Conservation (phyloP, 2,113 vertebrate species). For the Lasiurus cinereus region DNA sequence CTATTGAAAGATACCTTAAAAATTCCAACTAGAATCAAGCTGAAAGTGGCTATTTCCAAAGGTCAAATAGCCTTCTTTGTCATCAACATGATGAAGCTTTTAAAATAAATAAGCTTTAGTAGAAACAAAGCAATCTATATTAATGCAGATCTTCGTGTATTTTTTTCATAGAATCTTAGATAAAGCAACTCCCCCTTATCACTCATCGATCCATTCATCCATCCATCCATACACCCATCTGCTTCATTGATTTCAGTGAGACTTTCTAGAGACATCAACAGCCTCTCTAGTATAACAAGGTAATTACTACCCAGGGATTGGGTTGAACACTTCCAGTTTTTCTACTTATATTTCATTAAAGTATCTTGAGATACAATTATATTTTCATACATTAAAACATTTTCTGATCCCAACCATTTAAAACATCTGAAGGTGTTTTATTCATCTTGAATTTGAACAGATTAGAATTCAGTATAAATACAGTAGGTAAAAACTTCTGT, state of each 20-base stretch:
- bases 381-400: background rate
- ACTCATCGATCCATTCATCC: background rate
- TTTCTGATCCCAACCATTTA: background rate
- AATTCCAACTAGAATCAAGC: background rate
- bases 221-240: background rate
- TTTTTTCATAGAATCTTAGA: constrained; percentile 3
- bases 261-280: constrained; percentile 33
- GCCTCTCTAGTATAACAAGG: background rate
- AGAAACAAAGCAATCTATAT: constrained; percentile 10
- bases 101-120: constrained; percentile 1
- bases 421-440: background rate
- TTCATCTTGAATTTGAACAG: background rate
- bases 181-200: background rate
- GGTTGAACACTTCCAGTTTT: background rate
- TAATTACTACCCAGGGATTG: background rate
- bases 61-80: background rate
- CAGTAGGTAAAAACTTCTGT: background rate
- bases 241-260: background rate
- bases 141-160: background rate
- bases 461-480: background rate
- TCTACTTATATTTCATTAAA: background rate
- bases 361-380: background rate
- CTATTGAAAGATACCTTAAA: constrained; percentile 35
- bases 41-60: background rate
- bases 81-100: background rate